Base-by-base conservation (phyloP, 2,888 invertebrate genomes). In the Drosophila conformis region DNA sequence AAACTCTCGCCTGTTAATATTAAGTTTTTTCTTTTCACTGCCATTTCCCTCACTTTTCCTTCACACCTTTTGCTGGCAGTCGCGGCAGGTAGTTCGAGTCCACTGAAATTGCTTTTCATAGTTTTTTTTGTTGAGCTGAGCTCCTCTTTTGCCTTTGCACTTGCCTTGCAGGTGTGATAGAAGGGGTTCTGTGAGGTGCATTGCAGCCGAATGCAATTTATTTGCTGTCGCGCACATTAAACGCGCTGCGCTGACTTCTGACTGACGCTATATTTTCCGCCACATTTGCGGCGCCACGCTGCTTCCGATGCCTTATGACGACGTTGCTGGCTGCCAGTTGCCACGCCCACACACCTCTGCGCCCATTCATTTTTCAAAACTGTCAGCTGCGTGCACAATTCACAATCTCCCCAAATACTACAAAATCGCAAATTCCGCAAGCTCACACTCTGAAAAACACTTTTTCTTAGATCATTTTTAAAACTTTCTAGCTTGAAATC, bases 221-320 rank as follows among this genome's bases (percentile, higher is more conserved):
- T 91, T 91, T 91, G 87, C 91, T 91, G 91, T 91, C 91, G 84
- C 76, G 80, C 78, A 81, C 90, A 88, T 88, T 87, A 89, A 85
- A 80, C 80, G 86, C 87, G 88, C 86, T 81, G 89, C 80, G 81
- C 84, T 90, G 91, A 87, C 91, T 91, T 91, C 87, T 91, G 91
- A 90, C 91, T 91, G 91, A 91, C 89, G 90, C 91, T 90, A 90
- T 91, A 91, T 90, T 90, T 91, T 87, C 90, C 82, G 91, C 85
- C 75, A 90, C 91, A 90, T 91, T 90, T 90, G 89, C 80, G 65
- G 68, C 70, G 68, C 80, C 66, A 72, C 64, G 67, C 71, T 64
- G 79, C 79, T 64, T 79, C 65, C 63, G 82, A 57, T 74, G 62
- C 51, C 82, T 73, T 68, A 65, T 73, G 70, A 59, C 56, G 21